These are phyloP conservation scores for Oscheius onirici DNA, from an alignment of 2,888 invertebrate genomes.

Conservation along the genomic window DNA sequence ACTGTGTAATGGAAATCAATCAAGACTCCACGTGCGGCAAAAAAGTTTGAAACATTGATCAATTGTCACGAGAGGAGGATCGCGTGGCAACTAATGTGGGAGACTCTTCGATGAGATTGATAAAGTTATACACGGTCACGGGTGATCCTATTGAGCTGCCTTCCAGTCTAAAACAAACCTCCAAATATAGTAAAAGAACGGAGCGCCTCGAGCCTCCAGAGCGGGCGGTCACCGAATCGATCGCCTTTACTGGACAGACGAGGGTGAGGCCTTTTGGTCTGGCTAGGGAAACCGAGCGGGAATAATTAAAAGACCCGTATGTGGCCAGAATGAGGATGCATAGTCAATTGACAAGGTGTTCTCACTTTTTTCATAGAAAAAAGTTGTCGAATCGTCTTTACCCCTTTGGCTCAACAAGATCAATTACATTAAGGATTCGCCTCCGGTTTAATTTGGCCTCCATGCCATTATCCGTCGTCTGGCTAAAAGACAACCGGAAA, in stretches of 20 bases:
- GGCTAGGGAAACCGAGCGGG: slow-evolving; percentile 30
- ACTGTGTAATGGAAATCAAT: slow-evolving; percentile 8
- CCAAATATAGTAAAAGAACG: slow-evolving; percentile 11
- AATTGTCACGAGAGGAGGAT: too few relatives aligned
- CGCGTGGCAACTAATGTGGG: not conserved
- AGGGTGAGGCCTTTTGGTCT: slow-evolving; percentile 14
- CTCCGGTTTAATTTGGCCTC: slow-evolving; percentile 2
- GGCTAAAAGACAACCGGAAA: slow-evolving; percentile 12
- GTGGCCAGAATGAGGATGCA: slow-evolving; percentile 6
- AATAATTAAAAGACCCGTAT: slow-evolving; percentile 29
- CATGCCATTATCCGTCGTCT: slow-evolving; percentile 1
- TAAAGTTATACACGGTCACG: not conserved
- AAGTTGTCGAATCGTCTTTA: not conserved
- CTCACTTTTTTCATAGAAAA: not conserved
- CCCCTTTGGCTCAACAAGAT: not conserved
- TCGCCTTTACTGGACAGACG: slow-evolving; percentile 33
- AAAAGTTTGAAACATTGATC: too few relatives aligned
- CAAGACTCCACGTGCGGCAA: too few relatives aligned
- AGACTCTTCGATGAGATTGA: not conserved
- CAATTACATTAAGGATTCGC: slow-evolving; percentile 1
- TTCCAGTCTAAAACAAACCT: slow-evolving; percentile 28
- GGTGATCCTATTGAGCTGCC: not conserved
- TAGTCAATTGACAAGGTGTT: not conserved
- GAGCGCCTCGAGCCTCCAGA: slow-evolving; percentile 27
- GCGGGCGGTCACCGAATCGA: slow-evolving; percentile 32